Base-by-base conservation (phyloP, 2,888 invertebrate genomes). In the Brachyopa scutellaris region DNA sequence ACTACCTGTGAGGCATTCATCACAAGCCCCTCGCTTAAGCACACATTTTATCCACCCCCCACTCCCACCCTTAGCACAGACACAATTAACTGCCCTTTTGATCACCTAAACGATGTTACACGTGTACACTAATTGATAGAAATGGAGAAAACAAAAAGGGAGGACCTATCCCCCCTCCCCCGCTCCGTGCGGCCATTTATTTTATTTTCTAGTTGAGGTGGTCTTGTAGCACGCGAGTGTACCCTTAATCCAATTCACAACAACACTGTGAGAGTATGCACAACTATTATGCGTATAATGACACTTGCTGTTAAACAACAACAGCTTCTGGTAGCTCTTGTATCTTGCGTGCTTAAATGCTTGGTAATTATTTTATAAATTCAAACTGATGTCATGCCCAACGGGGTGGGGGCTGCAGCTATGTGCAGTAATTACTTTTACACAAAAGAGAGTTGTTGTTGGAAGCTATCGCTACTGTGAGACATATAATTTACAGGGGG, bases 71-170 rank as follows among this genome's bases (percentile, higher is more conserved):
- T n/a, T n/a, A n/a, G n/a, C n/a, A n/a, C 42, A 8, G 11, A 47
- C 61, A 33, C 62, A 74, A 74, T 69, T 76, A 74, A 70, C 74
- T 80, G 74, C 69, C 74, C 80, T 80, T 76, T 80, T 80, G 69
- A 80, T 70, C 38, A 74, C 69, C 69, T 80, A 74, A 80, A 80
- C 64, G 74, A 62, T 51, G 64, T 69, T 74, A 74, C 74, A 74
- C 74, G 69, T 70, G 62, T 69, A 62, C n/a, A n/a, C 74, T 80
- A 80, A 80, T 80, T 80, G 80, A 76, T 69, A 79, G 47, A 49
- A 47, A 42, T 26, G 66, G 33, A 19, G 15, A 26, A 26, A 59
- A 70, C 26, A 47, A 36, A 67, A 33, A n/a, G 8, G 49, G 55
- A 26, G 31, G 38, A 70, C 49, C 36, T 31, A 13, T 13, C 26